These are phyloP conservation scores for Pristionchus maxplancki DNA, from an alignment of 2,888 invertebrate species.

Conservation along the genomic window DNA sequence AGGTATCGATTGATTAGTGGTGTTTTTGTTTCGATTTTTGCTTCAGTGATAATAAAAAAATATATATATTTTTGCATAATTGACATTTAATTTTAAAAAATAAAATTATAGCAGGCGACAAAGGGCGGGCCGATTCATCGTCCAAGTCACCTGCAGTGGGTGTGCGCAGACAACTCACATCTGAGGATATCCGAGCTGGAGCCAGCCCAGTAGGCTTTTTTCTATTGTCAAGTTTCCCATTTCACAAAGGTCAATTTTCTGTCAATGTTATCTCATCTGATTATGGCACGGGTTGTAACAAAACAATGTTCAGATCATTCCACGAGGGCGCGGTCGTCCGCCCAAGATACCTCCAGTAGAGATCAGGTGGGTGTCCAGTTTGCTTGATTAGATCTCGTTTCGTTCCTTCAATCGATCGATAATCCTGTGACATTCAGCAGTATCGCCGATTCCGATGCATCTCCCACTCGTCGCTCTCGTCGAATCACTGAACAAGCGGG, in stretches of 20 bases:
- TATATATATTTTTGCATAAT: no score
- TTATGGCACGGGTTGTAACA: no score
- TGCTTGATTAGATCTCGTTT: not conserved
- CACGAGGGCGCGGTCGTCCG: slow-evolving; percentile 13
- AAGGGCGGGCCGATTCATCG: not conserved
- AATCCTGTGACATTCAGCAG: not conserved
- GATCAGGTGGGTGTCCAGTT: not conserved
- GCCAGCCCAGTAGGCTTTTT: not conserved
- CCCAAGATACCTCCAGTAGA: not conserved
- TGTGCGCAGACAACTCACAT: not conserved
- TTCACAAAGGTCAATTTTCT: no score
- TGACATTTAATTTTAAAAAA: not conserved
- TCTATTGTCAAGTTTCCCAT: no score
- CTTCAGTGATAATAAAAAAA: no score
- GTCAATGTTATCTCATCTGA: no score
- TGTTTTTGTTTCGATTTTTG: not conserved
- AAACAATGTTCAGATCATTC: slow-evolving; percentile 27
- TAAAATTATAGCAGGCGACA: not conserved
- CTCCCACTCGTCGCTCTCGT: slow-evolving; percentile 2
- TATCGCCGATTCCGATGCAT: not conserved
- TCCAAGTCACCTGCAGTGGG: not conserved
- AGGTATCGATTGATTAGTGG: slow-evolving; percentile 11
- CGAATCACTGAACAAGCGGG: not conserved
- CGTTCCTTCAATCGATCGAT: not conserved
- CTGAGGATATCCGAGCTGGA: slow-evolving; percentile 28